A percentile compares a stretch with the other conserved stretches of the same genome.
These are phyloP conservation scores for Schrankia costaestrigalis DNA, from an alignment of 2,888 invertebrate genomes.

Conservation along the genomic window DNA sequence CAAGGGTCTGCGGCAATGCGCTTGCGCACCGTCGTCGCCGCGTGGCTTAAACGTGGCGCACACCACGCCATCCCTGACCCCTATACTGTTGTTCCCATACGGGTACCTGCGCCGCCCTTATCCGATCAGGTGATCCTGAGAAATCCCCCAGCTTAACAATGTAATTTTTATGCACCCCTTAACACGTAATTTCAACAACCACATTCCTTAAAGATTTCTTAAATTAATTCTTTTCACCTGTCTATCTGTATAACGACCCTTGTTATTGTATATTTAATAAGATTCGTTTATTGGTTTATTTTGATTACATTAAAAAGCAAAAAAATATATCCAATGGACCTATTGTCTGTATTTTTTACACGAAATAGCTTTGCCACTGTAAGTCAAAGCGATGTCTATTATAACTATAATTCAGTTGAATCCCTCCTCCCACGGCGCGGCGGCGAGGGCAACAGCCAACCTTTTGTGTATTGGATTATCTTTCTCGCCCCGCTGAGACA, in stretches of 20 bases:
- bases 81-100: constrained; percentile 34
- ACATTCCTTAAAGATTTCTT: constrained; percentile 51
- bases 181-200: constrained; percentile 45
- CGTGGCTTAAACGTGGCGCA: constrained; percentile 10
- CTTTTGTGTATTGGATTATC: constrained; percentile 60
- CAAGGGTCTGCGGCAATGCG: constrained; percentile 66
- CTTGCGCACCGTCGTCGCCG: constrained; percentile 37
- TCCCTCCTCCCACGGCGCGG: constrained; percentile 30
- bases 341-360: constrained; percentile 13
- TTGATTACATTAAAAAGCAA: constrained; percentile 34
- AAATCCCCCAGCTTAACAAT: constrained; percentile 37
- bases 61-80: constrained; percentile 27
- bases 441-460: constrained; percentile 31
- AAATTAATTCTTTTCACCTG: constrained; percentile 66
- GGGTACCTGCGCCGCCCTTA: constrained; percentile 65
- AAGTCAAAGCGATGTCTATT: constrained; percentile 26
- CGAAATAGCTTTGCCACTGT: constrained; percentile 12
- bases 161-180: constrained; percentile 62
- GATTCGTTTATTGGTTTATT: constrained; percentile 41
- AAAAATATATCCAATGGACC: neutral
- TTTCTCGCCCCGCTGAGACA: constrained; percentile 57
- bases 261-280: constrained; percentile 47
- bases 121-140: constrained; percentile 61
- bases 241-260: constrained; percentile 62
- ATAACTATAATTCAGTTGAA: constrained; percentile 25